Percentiles rank a stretch among this genome's conserved stretches.
These are phyloP conservation scores for Oligia latruncula DNA, from an alignment of 2,888 invertebrate genomes.

Conservation along the genomic window DNA sequence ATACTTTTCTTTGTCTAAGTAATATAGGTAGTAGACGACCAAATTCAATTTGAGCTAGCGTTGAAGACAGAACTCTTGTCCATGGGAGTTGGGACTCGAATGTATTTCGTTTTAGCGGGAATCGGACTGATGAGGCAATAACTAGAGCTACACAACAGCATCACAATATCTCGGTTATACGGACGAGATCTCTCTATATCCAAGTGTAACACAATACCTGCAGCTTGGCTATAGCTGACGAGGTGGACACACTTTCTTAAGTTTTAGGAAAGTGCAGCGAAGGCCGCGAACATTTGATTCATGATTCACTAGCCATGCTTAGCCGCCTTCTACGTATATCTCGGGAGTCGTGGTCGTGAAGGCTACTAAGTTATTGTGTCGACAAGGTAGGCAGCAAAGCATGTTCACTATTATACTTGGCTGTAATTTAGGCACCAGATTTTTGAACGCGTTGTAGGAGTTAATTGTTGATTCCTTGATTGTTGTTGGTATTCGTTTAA, in stretches of 20 bases:
- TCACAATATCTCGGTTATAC: not conserved
- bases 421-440: not conserved
- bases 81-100: not conserved
- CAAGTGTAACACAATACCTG: constrained; percentile 40
- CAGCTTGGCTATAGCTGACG: not conserved
- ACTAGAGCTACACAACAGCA: not conserved
- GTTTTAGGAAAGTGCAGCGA: constrained; percentile 42
- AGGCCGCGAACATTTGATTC: constrained; percentile 14
- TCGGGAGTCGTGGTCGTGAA: not conserved
- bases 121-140: not conserved
- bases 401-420: not conserved
- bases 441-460: not conserved
- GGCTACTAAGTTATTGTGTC: not conserved
- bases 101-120: not conserved
- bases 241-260: constrained; percentile 51
- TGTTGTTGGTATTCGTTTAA: not conserved
- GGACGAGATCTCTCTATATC: constrained; percentile 34
- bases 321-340: not conserved
- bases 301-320: not conserved
- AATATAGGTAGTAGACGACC: not conserved
- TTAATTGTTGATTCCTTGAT: not conserved
- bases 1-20: too few species aligned
- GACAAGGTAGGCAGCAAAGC: not conserved
- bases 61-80: not conserved
- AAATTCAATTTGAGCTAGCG: constrained; percentile 4